A percentile compares a stretch with the other conserved stretches of the same genome.
These are phyloP conservation scores for Cryptoprocta ferox DNA, from an alignment of 2,797 vertebrate species.

Conservation along the genomic window DNA sequence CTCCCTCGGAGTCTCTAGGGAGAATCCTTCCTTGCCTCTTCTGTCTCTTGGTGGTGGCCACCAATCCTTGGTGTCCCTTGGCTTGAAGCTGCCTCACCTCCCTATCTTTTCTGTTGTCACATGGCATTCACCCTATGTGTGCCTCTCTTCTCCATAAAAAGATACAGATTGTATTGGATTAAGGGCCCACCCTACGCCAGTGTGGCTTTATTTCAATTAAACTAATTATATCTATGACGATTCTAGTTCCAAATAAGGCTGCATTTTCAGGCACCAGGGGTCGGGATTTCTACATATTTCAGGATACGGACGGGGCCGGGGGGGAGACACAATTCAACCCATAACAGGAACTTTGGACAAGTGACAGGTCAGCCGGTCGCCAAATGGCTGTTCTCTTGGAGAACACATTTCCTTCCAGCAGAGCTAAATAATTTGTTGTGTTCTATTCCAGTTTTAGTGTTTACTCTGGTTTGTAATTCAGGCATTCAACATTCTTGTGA, in stretches of 20 bases:
- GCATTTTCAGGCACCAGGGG: not conserved
- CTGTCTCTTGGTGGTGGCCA: not conserved
- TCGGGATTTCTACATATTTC: not conserved
- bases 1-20: not conserved
- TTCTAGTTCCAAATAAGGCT: not conserved
- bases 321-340: not conserved
- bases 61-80: not conserved
- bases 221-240: not conserved
- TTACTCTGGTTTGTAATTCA: not conserved
- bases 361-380: not conserved
- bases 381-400: not conserved
- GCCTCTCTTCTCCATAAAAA: not conserved
- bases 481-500: not conserved
- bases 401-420: not conserved
- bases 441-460: slow-evolving; percentile 1
- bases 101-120: not conserved
- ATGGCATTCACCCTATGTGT: not conserved
- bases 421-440: not conserved
- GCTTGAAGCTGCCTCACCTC: not conserved
- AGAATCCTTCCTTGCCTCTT: not conserved
- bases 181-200: not conserved
- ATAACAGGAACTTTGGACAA: not conserved
- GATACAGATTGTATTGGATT: not conserved
- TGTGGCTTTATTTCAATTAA: not conserved
- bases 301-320: too few species aligned